Evolutionary conservation across 2,113 vertebrate genomes (phyloP).

Genomic region (Lynx canadensis): DNA sequence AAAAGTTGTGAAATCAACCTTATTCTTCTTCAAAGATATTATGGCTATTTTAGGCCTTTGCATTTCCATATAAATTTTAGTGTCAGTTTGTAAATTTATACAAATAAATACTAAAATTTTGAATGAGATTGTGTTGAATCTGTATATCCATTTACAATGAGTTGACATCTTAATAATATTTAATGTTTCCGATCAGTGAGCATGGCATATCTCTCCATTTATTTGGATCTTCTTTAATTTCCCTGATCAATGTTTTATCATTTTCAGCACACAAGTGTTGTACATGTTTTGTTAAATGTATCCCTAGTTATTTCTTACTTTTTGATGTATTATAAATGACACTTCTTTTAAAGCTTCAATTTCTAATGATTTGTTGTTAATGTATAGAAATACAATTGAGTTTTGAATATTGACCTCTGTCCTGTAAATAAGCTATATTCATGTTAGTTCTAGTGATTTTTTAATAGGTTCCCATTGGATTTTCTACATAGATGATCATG

Average conservation of each 20-base stretch:
- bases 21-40: neutral
- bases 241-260: neutral
- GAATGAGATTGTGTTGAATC: neutral
- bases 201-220: neutral
- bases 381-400: neutral
- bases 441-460: neutral
- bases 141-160: neutral
- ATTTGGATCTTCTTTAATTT: slow-evolving; percentile 29
- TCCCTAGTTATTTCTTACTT: neutral
- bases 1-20: neutral
- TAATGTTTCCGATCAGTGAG: neutral
- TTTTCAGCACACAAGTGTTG: neutral
- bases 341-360: neutral
- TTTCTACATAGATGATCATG: neutral
- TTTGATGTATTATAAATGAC: neutral
- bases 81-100: neutral
- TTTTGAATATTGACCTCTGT: neutral
- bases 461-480: neutral
- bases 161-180: neutral
- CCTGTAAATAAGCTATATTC: neutral
- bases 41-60: neutral
- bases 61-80: neutral
- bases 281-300: neutral
- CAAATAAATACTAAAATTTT: neutral
- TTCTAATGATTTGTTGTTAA: neutral